Evolutionary conservation across 2,797 vertebrate genomes (phyloP).

Genomic region (Liparis tanakae): DNA sequence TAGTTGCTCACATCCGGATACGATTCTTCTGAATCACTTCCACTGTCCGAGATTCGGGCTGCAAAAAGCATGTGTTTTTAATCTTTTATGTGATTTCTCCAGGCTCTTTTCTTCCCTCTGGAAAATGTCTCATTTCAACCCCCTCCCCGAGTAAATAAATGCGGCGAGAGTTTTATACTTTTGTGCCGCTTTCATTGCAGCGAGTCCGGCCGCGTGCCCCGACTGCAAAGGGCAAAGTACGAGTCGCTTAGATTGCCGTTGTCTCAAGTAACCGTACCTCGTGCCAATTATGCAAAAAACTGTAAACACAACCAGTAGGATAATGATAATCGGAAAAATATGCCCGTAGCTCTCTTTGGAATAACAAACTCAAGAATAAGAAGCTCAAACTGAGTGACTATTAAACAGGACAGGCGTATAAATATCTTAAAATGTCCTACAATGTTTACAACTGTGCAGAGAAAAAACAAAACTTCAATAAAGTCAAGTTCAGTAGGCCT

Average conservation of each 20-base stretch:
- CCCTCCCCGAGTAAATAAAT: constrained; percentile 54
- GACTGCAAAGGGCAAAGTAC: constrained; percentile 58
- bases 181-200: constrained; percentile 42
- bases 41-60: constrained; percentile 34
- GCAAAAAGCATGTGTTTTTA: constrained; percentile 71
- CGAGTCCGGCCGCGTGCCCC: constrained; percentile 42
- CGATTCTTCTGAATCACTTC: constrained; percentile 45
- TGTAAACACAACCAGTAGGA: constrained; percentile 71
- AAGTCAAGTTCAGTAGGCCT: not conserved
- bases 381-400: constrained; percentile 28
- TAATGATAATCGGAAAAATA: constrained; percentile 67
- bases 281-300: constrained; percentile 64
- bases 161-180: constrained; percentile 49
- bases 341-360: constrained; percentile 39
- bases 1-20: constrained; percentile 28
- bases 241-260: constrained; percentile 52
- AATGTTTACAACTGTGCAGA: not conserved
- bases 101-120: constrained; percentile 62
- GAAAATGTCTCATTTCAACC: constrained; percentile 66
- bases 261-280: constrained; percentile 66
- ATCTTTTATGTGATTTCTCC: constrained; percentile 62
- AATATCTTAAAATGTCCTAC: constrained; percentile 28
- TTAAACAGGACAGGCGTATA: constrained; percentile 24
- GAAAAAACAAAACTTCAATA: not conserved
- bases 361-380: constrained; percentile 47